Evolutionary conservation across 2,113 vertebrate species (phyloP), one percentile per base, ranked within the genome.

Genomic region (Toxotes jaculatrix): DNA sequence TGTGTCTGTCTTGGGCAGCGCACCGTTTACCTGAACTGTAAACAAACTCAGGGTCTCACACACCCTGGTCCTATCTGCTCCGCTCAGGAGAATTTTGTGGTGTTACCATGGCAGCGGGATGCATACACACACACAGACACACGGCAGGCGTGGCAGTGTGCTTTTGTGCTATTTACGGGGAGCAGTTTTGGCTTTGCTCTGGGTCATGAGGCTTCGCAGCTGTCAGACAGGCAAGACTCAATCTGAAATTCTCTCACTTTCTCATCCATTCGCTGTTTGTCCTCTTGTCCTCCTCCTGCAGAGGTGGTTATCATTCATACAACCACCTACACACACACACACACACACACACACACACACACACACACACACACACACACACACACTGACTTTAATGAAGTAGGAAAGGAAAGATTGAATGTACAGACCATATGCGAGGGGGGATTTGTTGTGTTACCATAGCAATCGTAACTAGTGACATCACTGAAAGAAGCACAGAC

Each of bases 401-500:
- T 87, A n/a, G 77, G 69, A 75, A 56, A 64, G 69, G 81, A 82
- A 82, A 77, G 70, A 72, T 45, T 78, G 75, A 86, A 87, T 66
- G 69, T 65, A 79, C 57, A 13, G 61, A 74, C 62, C 43, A 64
- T 73, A 76, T 79, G 79, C 5, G 3, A 67, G 70, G 79, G 71
- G 76, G 85, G 78, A 83, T 88, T 88, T 93, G 87, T 94, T 93
- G 66, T 92, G 92, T 93, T 92, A 38, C 93, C 74, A 86, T 93
- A 70, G 88, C 59, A 9, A 90, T 76, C 60, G 62, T 65, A 88
- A 81, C 74, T 40, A 10, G 80, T 90, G 87, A 92, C 91, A 87
- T 93, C 87, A 89, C 72, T 77, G 47, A 45, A 61, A 82, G 80
- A 87, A 87, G 83, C 75, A 61, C 71, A 90, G 80, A 76, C 87